phyloP scores from a whole-genome alignment of 2,113 vertebrate species.

The Syngnathus typhle region DNA sequence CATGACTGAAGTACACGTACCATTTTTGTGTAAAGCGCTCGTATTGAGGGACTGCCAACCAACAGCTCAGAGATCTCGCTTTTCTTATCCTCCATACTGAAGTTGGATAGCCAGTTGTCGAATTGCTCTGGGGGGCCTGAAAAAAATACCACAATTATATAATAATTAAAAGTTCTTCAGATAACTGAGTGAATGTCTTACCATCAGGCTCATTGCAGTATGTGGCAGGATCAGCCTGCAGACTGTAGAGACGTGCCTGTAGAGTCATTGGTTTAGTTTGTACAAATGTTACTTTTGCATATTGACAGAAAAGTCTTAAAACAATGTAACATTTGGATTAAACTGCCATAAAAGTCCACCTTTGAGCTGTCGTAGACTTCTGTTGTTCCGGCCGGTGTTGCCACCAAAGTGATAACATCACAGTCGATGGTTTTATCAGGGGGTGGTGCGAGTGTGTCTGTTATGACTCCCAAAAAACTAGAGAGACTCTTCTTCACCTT shows the following conservation, averaged over 20 bases:
- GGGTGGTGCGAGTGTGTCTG: conserved; percentile 91
- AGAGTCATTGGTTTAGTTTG: background rate
- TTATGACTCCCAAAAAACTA: conserved; percentile 93
- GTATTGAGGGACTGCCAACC: conserved; percentile 87
- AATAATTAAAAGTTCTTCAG: no score
- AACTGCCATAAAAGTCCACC: conserved; percentile 62
- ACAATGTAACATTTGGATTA: background rate
- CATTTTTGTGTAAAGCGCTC: conserved; percentile 96
- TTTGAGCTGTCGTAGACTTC: conserved; percentile 92
- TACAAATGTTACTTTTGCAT: background rate
- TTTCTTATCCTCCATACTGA: conserved; percentile 87
- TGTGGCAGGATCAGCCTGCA: conserved; percentile 94
- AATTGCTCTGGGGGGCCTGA: conserved; percentile 85
- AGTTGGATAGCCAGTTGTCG: conserved; percentile 81
- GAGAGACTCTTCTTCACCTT: conserved; percentile 92
- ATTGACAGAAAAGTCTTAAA: background rate
- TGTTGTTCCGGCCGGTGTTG: conserved; percentile 88
- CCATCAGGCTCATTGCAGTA: conserved; percentile 99
- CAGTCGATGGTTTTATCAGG: conserved; percentile 97
- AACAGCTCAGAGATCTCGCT: conserved; percentile 86
- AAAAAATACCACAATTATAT: background rate
- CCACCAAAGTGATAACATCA: conserved; percentile 94
- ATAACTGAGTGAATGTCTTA: conserved; percentile 35
- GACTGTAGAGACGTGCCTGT: conserved; percentile 93
- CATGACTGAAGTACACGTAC: conserved; percentile 53